Conservation (phyloP, 2,797 vertebrate species). For the Acipenser transmontanus region DNA sequence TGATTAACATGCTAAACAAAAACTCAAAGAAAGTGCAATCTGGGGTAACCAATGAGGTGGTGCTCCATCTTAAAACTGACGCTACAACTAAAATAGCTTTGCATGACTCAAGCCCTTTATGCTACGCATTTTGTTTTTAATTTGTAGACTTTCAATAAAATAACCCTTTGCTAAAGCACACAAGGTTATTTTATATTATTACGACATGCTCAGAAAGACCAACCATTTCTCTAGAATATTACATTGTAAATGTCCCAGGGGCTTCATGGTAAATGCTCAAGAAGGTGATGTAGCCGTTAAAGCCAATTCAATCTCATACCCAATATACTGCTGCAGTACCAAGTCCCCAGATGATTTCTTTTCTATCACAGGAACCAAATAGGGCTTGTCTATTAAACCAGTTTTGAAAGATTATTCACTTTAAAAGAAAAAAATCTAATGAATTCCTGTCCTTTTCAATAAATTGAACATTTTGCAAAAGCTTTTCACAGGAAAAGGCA, state of each 20-base stretch:
- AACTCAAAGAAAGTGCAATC: not conserved
- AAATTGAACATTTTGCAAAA: not conserved
- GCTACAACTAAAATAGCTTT: not conserved
- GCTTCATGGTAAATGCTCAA: not conserved
- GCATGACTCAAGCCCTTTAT: not conserved
- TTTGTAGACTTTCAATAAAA: not conserved
- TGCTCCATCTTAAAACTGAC: not conserved
- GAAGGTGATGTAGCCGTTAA: constrained; percentile 1
- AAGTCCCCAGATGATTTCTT: not conserved
- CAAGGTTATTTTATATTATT: not conserved
- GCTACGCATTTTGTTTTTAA: not conserved
- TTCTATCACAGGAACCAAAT: not conserved
- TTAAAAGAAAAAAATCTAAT: not conserved
- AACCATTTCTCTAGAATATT: not conserved
- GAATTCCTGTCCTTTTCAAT: constrained; percentile 5
- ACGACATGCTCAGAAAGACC: not conserved
- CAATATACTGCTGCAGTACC: not conserved
- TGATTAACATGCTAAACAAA: not conserved
- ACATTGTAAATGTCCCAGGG: not conserved
- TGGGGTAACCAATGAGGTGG: not conserved
- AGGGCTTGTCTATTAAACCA: not conserved
- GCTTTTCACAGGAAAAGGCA: not conserved
- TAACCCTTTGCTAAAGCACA: not conserved
- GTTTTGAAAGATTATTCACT: constrained; percentile 2
- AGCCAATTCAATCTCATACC: not conserved